Evolutionary conservation across 2,888 invertebrate genomes (phyloP), one percentile per base, ranked within the genome.

Genomic region (Temnothorax unifasciatus): DNA sequence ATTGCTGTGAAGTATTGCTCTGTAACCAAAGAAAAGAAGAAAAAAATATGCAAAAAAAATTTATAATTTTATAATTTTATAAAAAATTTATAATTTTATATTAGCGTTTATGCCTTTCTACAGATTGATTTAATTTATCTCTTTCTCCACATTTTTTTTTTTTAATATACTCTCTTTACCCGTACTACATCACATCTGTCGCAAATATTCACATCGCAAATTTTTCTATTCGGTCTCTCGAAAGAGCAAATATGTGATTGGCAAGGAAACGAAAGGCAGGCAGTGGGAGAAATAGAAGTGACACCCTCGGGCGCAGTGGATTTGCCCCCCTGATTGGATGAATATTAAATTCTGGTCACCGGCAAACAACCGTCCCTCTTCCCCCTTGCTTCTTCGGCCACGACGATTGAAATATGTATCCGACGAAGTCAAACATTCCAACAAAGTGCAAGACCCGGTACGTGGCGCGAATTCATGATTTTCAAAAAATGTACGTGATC

Each of bases 341-440:
- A 94, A 94, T 94, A 94, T 94, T 93, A 93, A 94, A 94, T 94
- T 93, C 90, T 93, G 94, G 94, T 94, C 93, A 94, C 94, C 91
- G 85, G 93, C 93, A 94, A 94, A 94, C 94, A 94, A 92, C 89
- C 88, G 57, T 83, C 83, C 84, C 82, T 69, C 84, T 74, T 66
- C 54, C 74, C 85, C 81, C 88, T 86, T 79, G 83, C 87, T 87
- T 86, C 88, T 89, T 87, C 86, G 88, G 87, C 84, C 88, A 90
- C 88, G 87, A 91, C 93, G 94, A 94, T 94, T 94, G 94, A 94
- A 94, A 94, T 94, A 94, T 94, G 94, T 94, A 94, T 93, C 93
- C 93, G 91, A 89, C 88, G 84, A 94, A 94, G 92, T 94, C 92
- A 94, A 94, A 94, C 93, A 94, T 90, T 88, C 87, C 88, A 61